Evolutionary conservation across 2,113 vertebrate genomes (phyloP), one percentile per base, ranked within the genome.

Genomic region (Cromileptes altivelis): DNA sequence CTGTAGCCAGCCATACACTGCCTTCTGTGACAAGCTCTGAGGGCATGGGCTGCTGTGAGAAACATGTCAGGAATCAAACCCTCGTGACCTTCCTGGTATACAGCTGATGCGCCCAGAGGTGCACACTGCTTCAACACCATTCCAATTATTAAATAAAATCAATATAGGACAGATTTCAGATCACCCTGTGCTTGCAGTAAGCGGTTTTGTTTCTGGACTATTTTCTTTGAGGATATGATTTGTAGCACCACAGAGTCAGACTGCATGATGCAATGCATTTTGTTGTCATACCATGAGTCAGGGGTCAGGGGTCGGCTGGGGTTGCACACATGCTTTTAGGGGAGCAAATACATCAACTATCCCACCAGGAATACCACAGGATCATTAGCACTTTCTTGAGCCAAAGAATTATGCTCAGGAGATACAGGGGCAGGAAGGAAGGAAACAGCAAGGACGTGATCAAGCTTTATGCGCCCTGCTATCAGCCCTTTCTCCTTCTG

Each of bases 381-480:
- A 47, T 70, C 23, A 63, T 58, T 6, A 42, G 19, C 27, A n/a
- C 19, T 23, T 76, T 80, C n/a, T 76, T 71, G 13, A 78, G 7
- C 21, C 25, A 70, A 37, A 81, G 80, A 81, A 53, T 64, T 12
- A 23, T 21, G 11, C 13, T 55, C 63, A 40, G 65, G 68, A 79
- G 72, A 70, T 30, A 69, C 37, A 78, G 70, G 45, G 25, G 76
- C 61, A 89, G 70, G 77, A 90, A 91, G 89, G 85, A 92, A 93
- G 84, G 88, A 93, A 75, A 78, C 63, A 47, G 40, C 30, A 25
- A 89, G 82, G 78, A 88, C 4, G 64, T 75, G 89, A 93, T 91
- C 62, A 70, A 85, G 75, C 81, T 89, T 47, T 74, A 69, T 78
- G 55, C 71, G 69, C 18, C 15, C 50, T 63, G 7, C 47, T 67